Evolutionary conservation across 2,888 invertebrate species (phyloP).

Genomic region (Microdon myrmicae): DNA sequence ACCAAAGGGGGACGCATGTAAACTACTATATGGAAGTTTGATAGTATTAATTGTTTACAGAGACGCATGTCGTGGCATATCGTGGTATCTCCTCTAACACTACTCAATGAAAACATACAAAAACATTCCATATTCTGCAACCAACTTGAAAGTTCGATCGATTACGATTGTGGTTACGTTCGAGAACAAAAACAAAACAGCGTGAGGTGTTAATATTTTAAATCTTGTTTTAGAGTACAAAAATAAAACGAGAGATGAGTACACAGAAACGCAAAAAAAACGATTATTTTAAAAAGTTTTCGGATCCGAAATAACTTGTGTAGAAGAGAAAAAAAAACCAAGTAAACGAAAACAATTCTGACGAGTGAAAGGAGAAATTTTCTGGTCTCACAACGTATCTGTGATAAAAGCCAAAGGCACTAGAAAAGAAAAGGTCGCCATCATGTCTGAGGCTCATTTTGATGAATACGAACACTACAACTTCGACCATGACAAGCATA

Average conservation of each 20-base stretch:
- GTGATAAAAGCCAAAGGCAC: constrained; percentile 6
- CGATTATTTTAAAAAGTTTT: background rate
- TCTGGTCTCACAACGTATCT: constrained; percentile 23
- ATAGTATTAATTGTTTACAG: no score
- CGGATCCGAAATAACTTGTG: constrained; percentile 11
- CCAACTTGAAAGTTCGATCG: constrained; percentile 34
- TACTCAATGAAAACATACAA: no score
- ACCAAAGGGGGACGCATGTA: no score
- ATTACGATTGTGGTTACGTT: constrained; percentile 6
- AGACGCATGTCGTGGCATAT: no score
- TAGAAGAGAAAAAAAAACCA: background rate
- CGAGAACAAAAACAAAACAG: background rate
- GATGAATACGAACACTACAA: constrained; percentile 96
- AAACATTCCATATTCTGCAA: constrained; percentile 44
- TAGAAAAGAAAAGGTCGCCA: constrained; percentile 57
- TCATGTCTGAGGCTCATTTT: constrained; percentile 85
- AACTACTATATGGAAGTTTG: no score
- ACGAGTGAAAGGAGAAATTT: constrained; percentile 9
- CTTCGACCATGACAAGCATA: constrained; percentile 90
- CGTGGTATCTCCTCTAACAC: no score
- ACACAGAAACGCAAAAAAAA: constrained; percentile 6
- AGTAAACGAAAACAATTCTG: constrained; percentile 9
- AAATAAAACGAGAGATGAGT: background rate
- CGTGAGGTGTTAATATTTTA: background rate
- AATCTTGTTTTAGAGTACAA: background rate